Conservation (phyloP, 2,797 vertebrate species). For the Eulemur albifrons region DNA sequence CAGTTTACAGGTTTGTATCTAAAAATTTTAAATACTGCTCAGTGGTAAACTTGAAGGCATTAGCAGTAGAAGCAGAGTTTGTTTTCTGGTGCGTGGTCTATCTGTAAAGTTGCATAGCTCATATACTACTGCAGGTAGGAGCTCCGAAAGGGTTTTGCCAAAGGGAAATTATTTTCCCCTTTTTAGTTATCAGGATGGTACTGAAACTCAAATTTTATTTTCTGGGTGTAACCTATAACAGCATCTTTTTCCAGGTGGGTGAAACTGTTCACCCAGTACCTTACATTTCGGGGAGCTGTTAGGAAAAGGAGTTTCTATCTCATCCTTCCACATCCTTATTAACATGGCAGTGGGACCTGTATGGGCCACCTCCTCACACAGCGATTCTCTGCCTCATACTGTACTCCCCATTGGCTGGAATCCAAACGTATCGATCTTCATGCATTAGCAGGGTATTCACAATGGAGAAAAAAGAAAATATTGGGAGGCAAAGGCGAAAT, state of each 20-base stretch:
- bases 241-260: not conserved
- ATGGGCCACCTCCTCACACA: fast-evolving
- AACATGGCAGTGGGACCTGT: not conserved
- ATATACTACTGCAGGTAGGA: not conserved
- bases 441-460: fast-evolving
- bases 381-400: not conserved
- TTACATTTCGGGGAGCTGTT: not conserved
- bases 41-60: fast-evolving
- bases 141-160: not conserved
- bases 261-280: not conserved
- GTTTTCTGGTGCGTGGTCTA: not conserved
- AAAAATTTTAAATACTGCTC: not conserved
- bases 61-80: not conserved
- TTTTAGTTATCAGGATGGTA: not conserved
- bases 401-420: fast-evolving
- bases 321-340: not conserved
- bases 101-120: not conserved
- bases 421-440: not conserved
- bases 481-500: not conserved
- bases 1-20: constrained; percentile 91
- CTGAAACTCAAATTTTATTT: not conserved
- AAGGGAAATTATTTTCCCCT: not conserved
- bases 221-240: not conserved
- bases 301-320: not conserved
- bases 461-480: not conserved